Evolutionary conservation across 2,797 vertebrate genomes (phyloP).

Genomic region (Acropternis orthonyx): DNA sequence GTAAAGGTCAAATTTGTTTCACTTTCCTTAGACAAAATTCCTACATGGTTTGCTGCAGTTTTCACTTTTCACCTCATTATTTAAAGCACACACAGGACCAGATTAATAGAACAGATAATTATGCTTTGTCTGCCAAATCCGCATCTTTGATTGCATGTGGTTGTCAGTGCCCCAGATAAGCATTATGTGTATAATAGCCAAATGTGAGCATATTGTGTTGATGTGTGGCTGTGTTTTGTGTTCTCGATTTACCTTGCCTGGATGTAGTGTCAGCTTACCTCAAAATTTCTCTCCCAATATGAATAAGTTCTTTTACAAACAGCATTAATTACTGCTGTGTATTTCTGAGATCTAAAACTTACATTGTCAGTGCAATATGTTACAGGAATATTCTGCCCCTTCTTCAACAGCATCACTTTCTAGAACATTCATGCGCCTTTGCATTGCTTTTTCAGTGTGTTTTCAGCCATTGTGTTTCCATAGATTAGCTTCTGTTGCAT

Average conservation of each 20-base stretch:
- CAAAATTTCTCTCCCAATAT: not conserved
- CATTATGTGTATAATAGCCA: not conserved
- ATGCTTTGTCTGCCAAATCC: not conserved
- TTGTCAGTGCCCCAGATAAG: not conserved
- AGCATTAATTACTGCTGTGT: not conserved
- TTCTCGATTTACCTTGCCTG: not conserved
- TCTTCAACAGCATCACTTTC: conserved; percentile 2
- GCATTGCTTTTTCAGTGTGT: conserved; percentile 12
- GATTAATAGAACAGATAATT: not conserved
- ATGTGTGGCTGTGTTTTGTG: not conserved
- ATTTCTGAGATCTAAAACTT: not conserved
- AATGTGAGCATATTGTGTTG: not conserved
- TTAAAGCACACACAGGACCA: not conserved
- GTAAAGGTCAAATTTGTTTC: not conserved
- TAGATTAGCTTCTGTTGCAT: conserved; percentile 19
- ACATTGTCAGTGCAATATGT: not conserved
- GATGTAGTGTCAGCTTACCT: not conserved
- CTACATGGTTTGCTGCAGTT: not conserved
- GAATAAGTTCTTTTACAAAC: not conserved
- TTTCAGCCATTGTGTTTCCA: conserved; percentile 60
- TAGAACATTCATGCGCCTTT: conserved; percentile 8
- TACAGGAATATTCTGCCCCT: not conserved
- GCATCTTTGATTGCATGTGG: not conserved
- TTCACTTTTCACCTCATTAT: not conserved
- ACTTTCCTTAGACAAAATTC: not conserved